Base-by-base conservation (phyloP, 2,888 invertebrate genomes). In the Drepana falcataria region DNA sequence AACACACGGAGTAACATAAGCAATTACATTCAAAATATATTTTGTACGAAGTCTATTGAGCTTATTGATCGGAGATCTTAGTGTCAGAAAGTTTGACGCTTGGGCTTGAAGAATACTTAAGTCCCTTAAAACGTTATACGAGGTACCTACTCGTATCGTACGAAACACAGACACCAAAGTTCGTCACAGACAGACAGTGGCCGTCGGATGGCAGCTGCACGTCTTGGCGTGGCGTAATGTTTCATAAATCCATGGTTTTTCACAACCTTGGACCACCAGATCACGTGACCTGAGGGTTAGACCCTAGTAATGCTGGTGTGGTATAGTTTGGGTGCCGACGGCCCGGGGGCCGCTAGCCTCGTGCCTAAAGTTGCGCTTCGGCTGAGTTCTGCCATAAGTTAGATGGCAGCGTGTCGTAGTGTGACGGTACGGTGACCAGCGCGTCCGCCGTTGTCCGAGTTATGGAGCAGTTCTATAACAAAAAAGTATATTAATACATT, bases 351-450 rank as follows among this genome's bases (percentile, higher is more conserved):
- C 79, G 79, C 61, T 63, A 49, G 65, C 40, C 48, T 56, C 59
- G 47, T 51, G 79, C 69, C 87, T 90, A 90, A 79, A 88, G 76
- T 72, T 88, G 85, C 66, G 88, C 81, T 63, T 89, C 88, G n/a
- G 77, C 57, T 9, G 85, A 64, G 67, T 70, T 85, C 66, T 88
- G 91, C 91, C 91, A 91, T 54, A 91, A 65, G 71, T 91, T 90
- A 4, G 91, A 91, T 2, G 92, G 88, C 4, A 93, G 79, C 33
- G 92, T 92, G 82, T 95, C 94, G 75, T 93, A 95, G 84, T 96
- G 96, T 2, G 94, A 93, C 0, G 96, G 96, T 35, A 96, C 94
- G 0, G 96, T 96, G 56, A 93, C 83, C 57, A 96, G 82, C 2
- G 96, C 96, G 64, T 96, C 96, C 35, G 93, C 94, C 2, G 93